Percentiles rank a stretch among this genome's conserved stretches.
Evolutionary conservation across 2,888 invertebrate genomes (phyloP).

Genomic region (Lasioglossum pauxillum): DNA sequence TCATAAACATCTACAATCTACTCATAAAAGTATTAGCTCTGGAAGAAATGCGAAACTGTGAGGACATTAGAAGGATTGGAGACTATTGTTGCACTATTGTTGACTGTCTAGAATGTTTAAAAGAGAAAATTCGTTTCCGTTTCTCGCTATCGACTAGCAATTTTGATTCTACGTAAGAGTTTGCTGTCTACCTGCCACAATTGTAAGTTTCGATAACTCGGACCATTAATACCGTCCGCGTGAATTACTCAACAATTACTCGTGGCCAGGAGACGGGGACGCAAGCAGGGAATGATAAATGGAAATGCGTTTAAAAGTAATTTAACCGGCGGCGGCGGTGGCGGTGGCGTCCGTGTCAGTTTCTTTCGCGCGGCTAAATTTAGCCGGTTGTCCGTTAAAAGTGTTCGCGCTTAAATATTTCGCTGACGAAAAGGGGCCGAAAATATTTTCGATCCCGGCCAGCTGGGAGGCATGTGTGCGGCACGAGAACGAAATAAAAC

Average conservation of each 20-base stretch:
- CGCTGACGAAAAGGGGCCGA: constrained; percentile 37
- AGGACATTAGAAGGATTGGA: too few species aligned
- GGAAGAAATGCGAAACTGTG: too few species aligned
- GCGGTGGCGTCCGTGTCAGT: background rate
- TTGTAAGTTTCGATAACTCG: background rate
- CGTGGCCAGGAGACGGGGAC: background rate
- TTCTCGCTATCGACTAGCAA: too few species aligned
- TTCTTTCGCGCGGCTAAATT: constrained; percentile 28
- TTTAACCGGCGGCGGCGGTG: background rate
- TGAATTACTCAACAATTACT: constrained; percentile 12
- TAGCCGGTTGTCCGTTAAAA: constrained; percentile 24
- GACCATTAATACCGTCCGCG: background rate
- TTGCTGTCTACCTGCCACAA: too few species aligned
- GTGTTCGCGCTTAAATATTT: constrained; percentile 38
- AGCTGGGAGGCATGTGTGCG: constrained; percentile 56
- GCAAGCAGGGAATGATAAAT: background rate
- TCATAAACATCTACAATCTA: too few species aligned
- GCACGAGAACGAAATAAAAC: constrained; percentile 51
- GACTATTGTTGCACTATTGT: too few species aligned
- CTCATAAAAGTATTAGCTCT: too few species aligned
- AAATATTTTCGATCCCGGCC: constrained; percentile 52
- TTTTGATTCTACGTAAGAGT: background rate
- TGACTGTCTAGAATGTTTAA: too few species aligned
- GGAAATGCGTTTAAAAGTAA: constrained; percentile 13
- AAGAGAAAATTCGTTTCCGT: too few species aligned